These are phyloP conservation scores for Kryphioiulus occultus DNA, from an alignment of 2,888 invertebrate species.

Conservation along the genomic window DNA sequence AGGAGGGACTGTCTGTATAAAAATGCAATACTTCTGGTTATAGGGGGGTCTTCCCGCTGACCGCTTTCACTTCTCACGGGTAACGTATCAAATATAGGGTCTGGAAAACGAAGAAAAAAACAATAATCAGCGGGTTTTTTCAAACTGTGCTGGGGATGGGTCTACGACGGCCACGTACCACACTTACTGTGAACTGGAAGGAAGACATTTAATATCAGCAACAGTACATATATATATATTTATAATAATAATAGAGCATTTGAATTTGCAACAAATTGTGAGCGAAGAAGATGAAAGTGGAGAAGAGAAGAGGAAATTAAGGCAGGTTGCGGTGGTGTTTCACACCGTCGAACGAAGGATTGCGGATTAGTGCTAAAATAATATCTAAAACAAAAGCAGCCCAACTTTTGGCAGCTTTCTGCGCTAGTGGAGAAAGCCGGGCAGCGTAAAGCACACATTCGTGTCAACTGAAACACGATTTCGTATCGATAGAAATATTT, in stretches of 20 bases:
- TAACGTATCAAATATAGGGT: not conserved
- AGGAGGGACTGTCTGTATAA: not conserved
- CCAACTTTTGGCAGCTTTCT: not conserved
- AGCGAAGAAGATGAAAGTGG: not conserved
- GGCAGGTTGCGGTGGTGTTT: not conserved
- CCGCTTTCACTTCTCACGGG: not conserved
- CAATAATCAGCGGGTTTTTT: not conserved
- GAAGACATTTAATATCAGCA: constrained; percentile 23
- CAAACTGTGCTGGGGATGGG: too few relatives aligned
- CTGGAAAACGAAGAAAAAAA: not conserved
- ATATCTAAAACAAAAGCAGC: not conserved
- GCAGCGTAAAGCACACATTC: not conserved
- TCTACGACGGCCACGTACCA: not conserved
- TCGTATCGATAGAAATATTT: not conserved
- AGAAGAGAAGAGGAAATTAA: not conserved
- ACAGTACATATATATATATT: constrained; percentile 17
- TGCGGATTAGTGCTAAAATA: not conserved
- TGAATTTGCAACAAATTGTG: constrained; percentile 16
- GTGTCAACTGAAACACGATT: not conserved
- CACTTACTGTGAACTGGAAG: constrained; percentile 23
- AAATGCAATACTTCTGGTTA: constrained; percentile 8
- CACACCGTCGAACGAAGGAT: not conserved
- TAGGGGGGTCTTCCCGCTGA: not conserved
- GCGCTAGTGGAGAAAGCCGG: not conserved
- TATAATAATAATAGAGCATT: constrained; percentile 17